Conservation (phyloP, 2,797 vertebrate genomes). For the Anguilla marmorata region DNA sequence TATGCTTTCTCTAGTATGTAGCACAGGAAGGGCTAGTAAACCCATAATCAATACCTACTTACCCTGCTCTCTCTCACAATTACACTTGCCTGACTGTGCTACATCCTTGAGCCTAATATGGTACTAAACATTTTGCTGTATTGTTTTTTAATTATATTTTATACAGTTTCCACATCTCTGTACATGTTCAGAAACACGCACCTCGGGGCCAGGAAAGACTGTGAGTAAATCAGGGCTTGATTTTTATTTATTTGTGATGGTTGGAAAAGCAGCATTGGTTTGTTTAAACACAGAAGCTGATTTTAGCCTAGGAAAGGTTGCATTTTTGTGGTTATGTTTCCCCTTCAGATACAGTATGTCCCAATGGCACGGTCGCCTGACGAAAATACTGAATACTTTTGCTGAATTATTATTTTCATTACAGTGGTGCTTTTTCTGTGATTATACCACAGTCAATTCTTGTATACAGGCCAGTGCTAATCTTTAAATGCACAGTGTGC, state of each 20-base stretch:
- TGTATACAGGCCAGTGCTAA: not conserved
- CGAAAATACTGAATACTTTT: not conserved
- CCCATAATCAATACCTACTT: not conserved
- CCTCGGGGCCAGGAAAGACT: conserved; percentile 73
- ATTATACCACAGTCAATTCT: not conserved
- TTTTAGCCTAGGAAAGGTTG: not conserved
- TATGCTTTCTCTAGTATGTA: not conserved
- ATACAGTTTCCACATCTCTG: conserved; percentile 65
- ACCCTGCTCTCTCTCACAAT: not conserved
- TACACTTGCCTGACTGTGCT: not conserved
- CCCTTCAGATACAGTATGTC: not conserved
- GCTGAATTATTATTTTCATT: not conserved
- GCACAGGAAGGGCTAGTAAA: not conserved
- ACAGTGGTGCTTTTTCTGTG: not conserved
- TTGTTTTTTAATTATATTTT: conserved; percentile 31
- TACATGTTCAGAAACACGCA: conserved; percentile 64
- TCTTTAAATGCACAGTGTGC: not conserved
- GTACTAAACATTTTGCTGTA: not conserved
- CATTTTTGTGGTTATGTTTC: not conserved
- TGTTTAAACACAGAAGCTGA: not conserved
- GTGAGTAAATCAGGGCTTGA: conserved; percentile 57
- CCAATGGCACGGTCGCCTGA: not conserved
- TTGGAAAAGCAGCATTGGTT: not conserved
- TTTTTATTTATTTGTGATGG: not conserved
- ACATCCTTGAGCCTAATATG: not conserved